Evolutionary conservation across 2,797 vertebrate genomes (phyloP), one percentile per base, ranked within the genome.

Genomic region (Pogoniulus pusillus): DNA sequence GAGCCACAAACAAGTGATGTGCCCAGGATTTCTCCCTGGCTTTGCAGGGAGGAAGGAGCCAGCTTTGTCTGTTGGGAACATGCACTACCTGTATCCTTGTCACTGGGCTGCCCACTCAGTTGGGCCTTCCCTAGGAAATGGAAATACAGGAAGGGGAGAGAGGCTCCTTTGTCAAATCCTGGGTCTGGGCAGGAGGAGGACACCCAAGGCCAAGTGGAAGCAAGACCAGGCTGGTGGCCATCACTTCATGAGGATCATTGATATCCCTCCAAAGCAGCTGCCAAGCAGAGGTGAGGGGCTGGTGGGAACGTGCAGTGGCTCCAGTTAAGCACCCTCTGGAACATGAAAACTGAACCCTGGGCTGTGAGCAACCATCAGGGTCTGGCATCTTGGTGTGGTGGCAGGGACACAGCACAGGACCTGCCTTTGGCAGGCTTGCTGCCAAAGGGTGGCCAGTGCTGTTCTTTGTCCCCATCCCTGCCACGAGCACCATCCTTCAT

Each of bases 181-280:
- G 18, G 41, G 13, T 22, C 39, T 37, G 72, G 57, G 39, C 22
- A 32, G 16, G 51, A 22, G 1, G 41, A 16, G 35, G 29, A 43
- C 0, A 2, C 16, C 15, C 51, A 27, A 59, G 37, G 34, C 55
- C 27, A 2, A 13, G 16, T 1, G 0, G 16, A 30, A 26, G 16
- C 53, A 34, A 32, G 65, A 32, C 54, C 47, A n/a, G 16, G 63
- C 41, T 26, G 11, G 64, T 29, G 58, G 59, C 66, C 49, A 20
- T 49, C 5, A 1, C 55, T 43, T 45, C 55, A 20, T 2, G 15
- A 5, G 10, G 8, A 37, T 12, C 18, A 9, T 20, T n/a, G 35
- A 51, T 9, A 63, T 27, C n/a, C 70, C 29, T n/a, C 22, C 37
- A 32, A 30, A 37, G 43, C 9, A 24, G 43, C 60, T 24, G 66